These are phyloP conservation scores for Distichodus sexfasciatus DNA, from an alignment of 2,797 vertebrate species.

Conservation along the genomic window DNA sequence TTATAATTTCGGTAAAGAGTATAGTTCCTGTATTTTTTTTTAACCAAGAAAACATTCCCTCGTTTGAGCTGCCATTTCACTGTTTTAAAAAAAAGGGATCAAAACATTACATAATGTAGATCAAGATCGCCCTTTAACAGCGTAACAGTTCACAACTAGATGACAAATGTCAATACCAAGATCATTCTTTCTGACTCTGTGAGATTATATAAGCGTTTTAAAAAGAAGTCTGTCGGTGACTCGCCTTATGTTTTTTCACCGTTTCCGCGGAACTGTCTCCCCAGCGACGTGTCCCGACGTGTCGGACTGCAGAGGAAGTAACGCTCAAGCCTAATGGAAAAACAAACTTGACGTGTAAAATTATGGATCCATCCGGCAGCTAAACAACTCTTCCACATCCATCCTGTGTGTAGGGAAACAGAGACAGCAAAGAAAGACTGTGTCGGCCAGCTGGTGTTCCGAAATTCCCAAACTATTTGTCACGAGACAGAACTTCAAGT, in stretches of 20 bases:
- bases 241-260: conserved; percentile 51
- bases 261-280: conserved; percentile 34
- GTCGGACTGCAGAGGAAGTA: conserved; percentile 38
- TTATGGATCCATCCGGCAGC: not conserved
- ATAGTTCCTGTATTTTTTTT: too few species aligned
- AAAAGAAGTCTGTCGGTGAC: conserved; percentile 1
- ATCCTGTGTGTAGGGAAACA: conserved; percentile 11
- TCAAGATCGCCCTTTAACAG: not conserved
- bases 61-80: too few species aligned
- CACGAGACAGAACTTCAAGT: conserved; percentile 66
- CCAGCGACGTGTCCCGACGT: too few species aligned
- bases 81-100: not conserved
- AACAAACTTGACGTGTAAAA: conserved; percentile 9
- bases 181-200: not conserved
- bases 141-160: not conserved
- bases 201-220: not conserved
- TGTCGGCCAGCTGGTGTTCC: not conserved
- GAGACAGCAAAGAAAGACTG: not conserved
- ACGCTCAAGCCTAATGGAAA: too few species aligned
- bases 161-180: not conserved
- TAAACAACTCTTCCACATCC: conserved; percentile 1
- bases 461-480: conserved; percentile 59
- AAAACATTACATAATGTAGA: not conserved
- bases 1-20: too few species aligned
- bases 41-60: not conserved